phyloP scores from a whole-genome alignment of 2,113 vertebrate species.

The Pholis gunnellus region DNA sequence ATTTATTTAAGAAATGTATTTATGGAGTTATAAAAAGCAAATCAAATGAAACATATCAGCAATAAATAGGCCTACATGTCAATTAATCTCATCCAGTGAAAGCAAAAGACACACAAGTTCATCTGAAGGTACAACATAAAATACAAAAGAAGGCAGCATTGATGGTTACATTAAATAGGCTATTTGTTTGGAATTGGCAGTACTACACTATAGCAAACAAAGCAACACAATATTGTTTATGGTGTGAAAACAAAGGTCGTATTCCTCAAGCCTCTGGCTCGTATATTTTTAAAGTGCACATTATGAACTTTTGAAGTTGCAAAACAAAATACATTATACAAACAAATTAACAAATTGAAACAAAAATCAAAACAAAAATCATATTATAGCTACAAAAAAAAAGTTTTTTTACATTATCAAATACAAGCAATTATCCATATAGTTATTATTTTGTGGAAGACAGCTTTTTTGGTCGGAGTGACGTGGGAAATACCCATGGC shows the following conservation, averaged over 20 bases:
- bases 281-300: slow-evolving; percentile 91
- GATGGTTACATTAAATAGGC: slow-evolving; percentile 88
- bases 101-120: slow-evolving; percentile 79
- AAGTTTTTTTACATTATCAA: slow-evolving; percentile 55
- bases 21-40: slow-evolving; percentile 85
- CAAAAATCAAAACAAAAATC: slow-evolving; percentile 62
- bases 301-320: slow-evolving; percentile 85
- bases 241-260: slow-evolving; percentile 72
- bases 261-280: slow-evolving; percentile 83
- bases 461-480: slow-evolving; percentile 78
- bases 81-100: slow-evolving; percentile 81
- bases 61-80: slow-evolving; percentile 91
- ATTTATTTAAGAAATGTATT: slow-evolving; percentile 84
- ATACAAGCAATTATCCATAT: slow-evolving; percentile 60
- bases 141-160: slow-evolving; percentile 79
- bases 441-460: slow-evolving; percentile 78
- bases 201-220: slow-evolving; percentile 81
- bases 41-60: slow-evolving; percentile 85
- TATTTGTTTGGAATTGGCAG: slow-evolving; percentile 88
- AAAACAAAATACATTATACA: slow-evolving; percentile 70
- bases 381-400: slow-evolving; percentile 53
- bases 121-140: slow-evolving; percentile 66
- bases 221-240: slow-evolving; percentile 49
- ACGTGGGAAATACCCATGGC: slow-evolving; percentile 83
- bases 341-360: slow-evolving; percentile 43